A percentile compares a stretch with the other conserved stretches of the same genome.
phyloP scores from a whole-genome alignment of 2,113 vertebrate genomes.

The Columbina picui region DNA sequence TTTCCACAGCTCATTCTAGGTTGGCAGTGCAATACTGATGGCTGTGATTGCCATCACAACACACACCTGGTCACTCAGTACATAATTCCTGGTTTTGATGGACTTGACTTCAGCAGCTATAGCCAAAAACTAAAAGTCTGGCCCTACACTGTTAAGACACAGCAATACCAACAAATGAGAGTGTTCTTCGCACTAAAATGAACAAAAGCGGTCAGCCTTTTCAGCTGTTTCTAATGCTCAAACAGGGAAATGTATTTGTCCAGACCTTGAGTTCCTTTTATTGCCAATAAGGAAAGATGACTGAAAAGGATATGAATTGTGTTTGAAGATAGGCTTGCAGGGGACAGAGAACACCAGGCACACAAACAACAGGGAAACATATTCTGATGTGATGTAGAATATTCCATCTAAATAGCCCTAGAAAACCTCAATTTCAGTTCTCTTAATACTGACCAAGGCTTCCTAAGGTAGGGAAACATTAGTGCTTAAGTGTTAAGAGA shows the following conservation, averaged over 20 bases:
- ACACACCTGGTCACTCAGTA: neutral
- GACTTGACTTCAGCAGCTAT: neutral
- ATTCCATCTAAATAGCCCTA: neutral
- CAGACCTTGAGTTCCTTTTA: neutral
- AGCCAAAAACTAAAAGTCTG: neutral
- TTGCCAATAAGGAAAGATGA: neutral
- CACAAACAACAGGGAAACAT: neutral
- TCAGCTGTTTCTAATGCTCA: neutral
- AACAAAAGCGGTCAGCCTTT: neutral
- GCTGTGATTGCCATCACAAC: constrained; percentile 26
- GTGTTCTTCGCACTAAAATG: neutral
- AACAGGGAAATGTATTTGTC: neutral
- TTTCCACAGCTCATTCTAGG: neutral
- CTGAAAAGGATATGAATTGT: neutral
- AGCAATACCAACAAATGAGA: neutral
- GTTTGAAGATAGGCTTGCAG: neutral
- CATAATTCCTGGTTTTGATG: neutral
- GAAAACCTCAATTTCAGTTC: neutral
- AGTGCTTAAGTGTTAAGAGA: neutral
- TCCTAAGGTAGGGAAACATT: neutral
- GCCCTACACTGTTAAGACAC: neutral
- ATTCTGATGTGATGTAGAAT: neutral
- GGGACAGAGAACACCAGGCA: neutral
- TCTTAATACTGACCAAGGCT: neutral
- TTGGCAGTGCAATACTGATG: neutral